These are phyloP conservation scores for Pseudolaguvia tuberculata DNA, from an alignment of 2,113 vertebrate species.

Conservation along the genomic window DNA sequence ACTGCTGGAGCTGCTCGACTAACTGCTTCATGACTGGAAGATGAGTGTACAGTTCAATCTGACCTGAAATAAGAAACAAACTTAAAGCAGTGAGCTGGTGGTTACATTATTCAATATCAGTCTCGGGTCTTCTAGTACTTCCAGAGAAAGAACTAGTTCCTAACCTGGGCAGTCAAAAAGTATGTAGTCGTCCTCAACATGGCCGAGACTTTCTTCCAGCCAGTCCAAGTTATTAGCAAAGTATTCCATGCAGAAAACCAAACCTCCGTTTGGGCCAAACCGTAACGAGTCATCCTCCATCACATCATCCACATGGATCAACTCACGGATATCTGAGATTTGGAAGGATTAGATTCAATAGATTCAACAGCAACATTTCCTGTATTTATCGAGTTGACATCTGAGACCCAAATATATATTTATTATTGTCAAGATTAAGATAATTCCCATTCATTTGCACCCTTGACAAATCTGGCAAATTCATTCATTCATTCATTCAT, in stretches of 20 bases:
- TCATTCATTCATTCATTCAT: too few relatives aligned
- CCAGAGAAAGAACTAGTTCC: background rate
- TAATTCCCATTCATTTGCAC: too few relatives aligned
- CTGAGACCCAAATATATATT: too few relatives aligned
- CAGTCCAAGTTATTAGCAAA: constrained; percentile 92
- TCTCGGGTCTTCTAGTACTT: background rate
- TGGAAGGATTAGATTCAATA: background rate
- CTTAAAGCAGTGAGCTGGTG: background rate
- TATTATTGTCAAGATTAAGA: too few relatives aligned
- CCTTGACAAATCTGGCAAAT: too few relatives aligned
- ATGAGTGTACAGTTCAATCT: constrained; percentile 97
- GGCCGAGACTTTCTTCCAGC: constrained; percentile 87
- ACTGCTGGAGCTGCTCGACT: constrained; percentile 93
- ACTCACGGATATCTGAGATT: constrained; percentile 83
- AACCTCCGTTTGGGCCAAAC: constrained; percentile 91
- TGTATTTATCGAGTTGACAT: too few relatives aligned
- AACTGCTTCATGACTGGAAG: constrained; percentile 95
- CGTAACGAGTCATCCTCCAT: constrained; percentile 87
- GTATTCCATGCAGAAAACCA: constrained; percentile 98
- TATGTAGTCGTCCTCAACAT: constrained; percentile 92
- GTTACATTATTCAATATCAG: background rate
- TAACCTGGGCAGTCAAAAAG: constrained; percentile 96
- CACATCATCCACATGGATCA: constrained; percentile 94
- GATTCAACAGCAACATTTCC: background rate
- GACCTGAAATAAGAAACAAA: constrained; percentile 69